Evolutionary conservation across 2,888 invertebrate genomes (phyloP).

Genomic region (Netelia fuscicornis): DNA sequence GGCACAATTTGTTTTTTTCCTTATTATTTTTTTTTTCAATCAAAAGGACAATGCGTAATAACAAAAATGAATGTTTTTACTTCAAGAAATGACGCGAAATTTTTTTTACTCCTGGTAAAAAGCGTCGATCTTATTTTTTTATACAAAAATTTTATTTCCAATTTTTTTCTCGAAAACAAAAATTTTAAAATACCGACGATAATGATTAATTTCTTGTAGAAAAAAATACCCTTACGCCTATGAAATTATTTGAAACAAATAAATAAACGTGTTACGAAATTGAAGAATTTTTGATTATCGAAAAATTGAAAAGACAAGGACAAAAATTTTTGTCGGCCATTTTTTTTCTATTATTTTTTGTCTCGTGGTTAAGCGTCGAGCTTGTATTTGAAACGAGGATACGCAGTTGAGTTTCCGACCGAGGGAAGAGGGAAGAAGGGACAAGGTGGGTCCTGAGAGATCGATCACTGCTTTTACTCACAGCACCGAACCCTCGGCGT

Average conservation of each 20-base stretch:
- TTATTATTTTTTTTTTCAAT: neutral
- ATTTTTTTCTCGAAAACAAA: too few species aligned
- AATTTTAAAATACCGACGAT: too few species aligned
- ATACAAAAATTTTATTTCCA: too few species aligned
- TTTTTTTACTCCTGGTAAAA: neutral
- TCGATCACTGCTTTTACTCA: conserved; percentile 45
- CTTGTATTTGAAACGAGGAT: conserved; percentile 21
- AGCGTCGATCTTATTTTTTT: too few species aligned
- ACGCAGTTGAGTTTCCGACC: conserved; percentile 43
- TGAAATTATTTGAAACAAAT: too few species aligned
- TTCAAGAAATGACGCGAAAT: neutral
- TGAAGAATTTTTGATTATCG: too few species aligned
- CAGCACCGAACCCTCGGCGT: conserved; percentile 4
- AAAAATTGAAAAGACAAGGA: too few species aligned
- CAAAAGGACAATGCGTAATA: neutral
- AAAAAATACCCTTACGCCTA: too few species aligned
- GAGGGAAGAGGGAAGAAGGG: conserved; percentile 1
- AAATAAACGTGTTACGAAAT: too few species aligned
- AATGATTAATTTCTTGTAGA: too few species aligned
- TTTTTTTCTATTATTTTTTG: too few species aligned
- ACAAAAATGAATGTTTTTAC: conserved; percentile 1
- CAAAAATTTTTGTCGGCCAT: too few species aligned
- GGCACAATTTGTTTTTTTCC: neutral
- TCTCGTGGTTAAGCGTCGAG: conserved; percentile 12
- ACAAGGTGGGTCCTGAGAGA: conserved; percentile 22